A percentile compares a stretch with the other conserved stretches of the same genome.
These are phyloP conservation scores for Ormyrus rosae DNA, from an alignment of 2,888 invertebrate genomes.

Conservation along the genomic window DNA sequence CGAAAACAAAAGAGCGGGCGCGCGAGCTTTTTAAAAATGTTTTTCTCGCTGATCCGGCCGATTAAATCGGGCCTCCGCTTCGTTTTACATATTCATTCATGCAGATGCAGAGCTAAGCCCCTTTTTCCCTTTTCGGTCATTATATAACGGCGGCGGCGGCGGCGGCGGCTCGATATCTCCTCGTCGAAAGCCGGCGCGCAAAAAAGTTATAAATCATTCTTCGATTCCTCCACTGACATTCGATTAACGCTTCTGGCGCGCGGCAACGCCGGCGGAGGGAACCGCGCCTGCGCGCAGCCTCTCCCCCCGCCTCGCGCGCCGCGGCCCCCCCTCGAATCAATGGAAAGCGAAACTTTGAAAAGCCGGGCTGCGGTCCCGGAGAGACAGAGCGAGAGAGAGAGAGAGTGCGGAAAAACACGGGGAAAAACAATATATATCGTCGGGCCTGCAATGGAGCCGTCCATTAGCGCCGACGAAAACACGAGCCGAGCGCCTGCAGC, in stretches of 20 bases:
- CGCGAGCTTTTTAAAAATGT: not conserved
- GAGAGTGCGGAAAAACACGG: not conserved
- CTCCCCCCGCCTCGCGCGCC: not conserved
- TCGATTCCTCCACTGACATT: constrained; percentile 36
- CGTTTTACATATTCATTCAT: constrained; percentile 29
- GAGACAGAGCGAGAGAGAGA: not conserved
- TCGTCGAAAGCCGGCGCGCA: not conserved
- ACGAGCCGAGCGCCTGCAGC: not conserved
- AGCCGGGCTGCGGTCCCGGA: constrained; percentile 3
- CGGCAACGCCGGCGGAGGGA: not conserved
- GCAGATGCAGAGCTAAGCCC: constrained; percentile 8
- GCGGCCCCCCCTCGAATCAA: not conserved
- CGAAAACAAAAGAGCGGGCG: not conserved
- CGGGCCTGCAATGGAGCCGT: not conserved
- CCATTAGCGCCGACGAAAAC: constrained; percentile 28
- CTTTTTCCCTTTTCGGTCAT: constrained; percentile 9
- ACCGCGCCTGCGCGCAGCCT: not conserved
- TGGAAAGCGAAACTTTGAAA: constrained; percentile 20
- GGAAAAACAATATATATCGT: constrained; percentile 15
- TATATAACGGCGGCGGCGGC: not conserved
- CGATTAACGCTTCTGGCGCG: constrained; percentile 13
- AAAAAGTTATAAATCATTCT: constrained; percentile 36
- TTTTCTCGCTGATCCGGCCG: constrained; percentile 15
- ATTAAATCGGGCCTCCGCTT: constrained; percentile 2
- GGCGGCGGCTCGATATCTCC: constrained; percentile 8